Evolutionary conservation across 2,113 vertebrate species (phyloP).

Genomic region (Pachyramphus minor): DNA sequence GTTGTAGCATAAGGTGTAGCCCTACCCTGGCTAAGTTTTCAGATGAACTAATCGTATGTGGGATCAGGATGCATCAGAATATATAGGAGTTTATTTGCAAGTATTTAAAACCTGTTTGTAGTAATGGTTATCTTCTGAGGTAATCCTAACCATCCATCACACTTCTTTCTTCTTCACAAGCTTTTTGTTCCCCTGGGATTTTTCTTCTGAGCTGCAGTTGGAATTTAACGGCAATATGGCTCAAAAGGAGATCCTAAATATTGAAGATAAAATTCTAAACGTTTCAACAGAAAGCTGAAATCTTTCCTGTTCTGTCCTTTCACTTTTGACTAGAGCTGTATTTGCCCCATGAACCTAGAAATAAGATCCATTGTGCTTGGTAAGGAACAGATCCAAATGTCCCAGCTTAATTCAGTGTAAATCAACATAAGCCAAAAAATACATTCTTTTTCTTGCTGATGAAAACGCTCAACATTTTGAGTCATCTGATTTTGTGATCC

Average conservation of each 20-base stretch:
- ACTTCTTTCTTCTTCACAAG: neutral
- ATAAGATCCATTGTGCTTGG: neutral
- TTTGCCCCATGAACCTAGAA: neutral
- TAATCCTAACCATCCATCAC: neutral
- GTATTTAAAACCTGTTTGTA: neutral
- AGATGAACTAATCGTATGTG: neutral
- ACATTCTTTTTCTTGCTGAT: neutral
- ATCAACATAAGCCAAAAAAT: neutral
- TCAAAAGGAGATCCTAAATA: neutral
- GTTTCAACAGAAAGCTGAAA: neutral
- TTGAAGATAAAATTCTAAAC: neutral
- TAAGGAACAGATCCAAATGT: neutral
- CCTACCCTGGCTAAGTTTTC: neutral
- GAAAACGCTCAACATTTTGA: neutral
- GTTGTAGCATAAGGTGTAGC: neutral
- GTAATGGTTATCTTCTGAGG: neutral
- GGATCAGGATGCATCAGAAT: neutral
- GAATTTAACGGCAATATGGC: neutral
- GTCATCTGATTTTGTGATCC: neutral
- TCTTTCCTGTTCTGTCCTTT: neutral
- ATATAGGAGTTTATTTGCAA: neutral
- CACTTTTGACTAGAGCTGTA: neutral
- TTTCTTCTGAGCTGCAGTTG: neutral
- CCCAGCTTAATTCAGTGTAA: neutral
- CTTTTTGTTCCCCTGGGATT: neutral